Percentiles rank a stretch among this genome's conserved stretches.
Evolutionary conservation across 64 coral and sea anemone genomes (phyloP).

Genomic region (Acropora yongei): DNA sequence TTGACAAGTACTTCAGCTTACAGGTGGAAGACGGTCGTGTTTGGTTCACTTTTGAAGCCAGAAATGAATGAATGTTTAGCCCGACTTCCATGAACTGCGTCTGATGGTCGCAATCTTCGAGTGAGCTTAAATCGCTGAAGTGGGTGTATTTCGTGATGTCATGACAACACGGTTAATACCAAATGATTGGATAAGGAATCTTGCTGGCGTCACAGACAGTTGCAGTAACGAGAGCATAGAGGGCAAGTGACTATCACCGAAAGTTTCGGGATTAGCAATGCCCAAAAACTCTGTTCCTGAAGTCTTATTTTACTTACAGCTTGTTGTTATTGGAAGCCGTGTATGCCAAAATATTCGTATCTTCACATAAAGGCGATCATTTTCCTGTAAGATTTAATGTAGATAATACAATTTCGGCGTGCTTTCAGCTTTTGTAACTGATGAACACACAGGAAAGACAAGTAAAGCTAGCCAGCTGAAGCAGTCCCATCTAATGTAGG

Average conservation of each 20-base stretch:
- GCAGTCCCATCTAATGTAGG: too few relatives aligned
- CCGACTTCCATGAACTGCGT: background rate
- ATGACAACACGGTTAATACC: background rate
- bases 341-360: background rate
- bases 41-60: background rate
- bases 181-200: background rate
- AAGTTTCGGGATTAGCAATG: background rate
- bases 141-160: background rate
- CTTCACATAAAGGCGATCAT: background rate
- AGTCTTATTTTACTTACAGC: background rate
- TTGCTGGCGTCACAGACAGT: background rate
- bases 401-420: background rate
- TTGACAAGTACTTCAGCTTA: slow-evolving; percentile 10
- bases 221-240: background rate
- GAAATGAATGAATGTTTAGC: background rate
- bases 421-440: too few relatives aligned
- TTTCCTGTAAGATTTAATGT: background rate
- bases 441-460: too few relatives aligned
- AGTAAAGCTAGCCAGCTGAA: too few relatives aligned
- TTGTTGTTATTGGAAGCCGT: background rate
- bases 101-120: background rate
- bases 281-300: background rate
- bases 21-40: slow-evolving; percentile 14
- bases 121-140: background rate
- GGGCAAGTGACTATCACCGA: too few relatives aligned